Percentiles rank a stretch among this genome's conserved stretches.
These are phyloP conservation scores for Tetragonula carbonaria DNA, from an alignment of 2,888 invertebrate species.

Conservation along the genomic window DNA sequence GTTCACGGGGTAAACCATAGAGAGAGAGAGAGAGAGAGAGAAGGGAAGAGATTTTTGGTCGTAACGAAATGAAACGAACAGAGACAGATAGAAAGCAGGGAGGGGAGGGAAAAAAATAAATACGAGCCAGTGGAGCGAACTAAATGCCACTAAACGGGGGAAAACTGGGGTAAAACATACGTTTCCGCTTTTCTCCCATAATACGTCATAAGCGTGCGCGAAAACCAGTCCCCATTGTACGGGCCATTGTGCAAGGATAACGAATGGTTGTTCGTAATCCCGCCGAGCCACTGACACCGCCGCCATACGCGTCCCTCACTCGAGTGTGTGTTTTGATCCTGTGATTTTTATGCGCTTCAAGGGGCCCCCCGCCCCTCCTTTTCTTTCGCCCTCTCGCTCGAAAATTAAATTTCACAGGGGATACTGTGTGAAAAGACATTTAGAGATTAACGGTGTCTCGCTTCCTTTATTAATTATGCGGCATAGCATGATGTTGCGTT, in stretches of 20 bases:
- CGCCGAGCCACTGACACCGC: slow-evolving; percentile 48
- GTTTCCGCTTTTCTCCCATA: slow-evolving; percentile 79
- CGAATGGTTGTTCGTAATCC: slow-evolving; percentile 76
- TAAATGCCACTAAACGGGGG: slow-evolving; percentile 81
- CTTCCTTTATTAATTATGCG: not conserved
- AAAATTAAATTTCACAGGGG: slow-evolving; percentile 36
- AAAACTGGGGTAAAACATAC: slow-evolving; percentile 80
- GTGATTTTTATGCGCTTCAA: slow-evolving; percentile 61
- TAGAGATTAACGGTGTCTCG: not conserved
- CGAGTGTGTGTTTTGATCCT: slow-evolving; percentile 71
- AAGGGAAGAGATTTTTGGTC: not conserved
- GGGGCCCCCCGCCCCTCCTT: slow-evolving; percentile 25
- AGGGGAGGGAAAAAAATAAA: slow-evolving; percentile 69
- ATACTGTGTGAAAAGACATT: not conserved
- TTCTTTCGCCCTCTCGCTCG: not conserved
- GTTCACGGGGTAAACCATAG: slow-evolving; percentile 38
- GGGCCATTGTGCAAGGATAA: slow-evolving; percentile 76
- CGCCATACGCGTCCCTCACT: slow-evolving; percentile 40
- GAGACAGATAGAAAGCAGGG: slow-evolving; percentile 15
- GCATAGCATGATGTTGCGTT: not conserved
- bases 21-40: slow-evolving; percentile 4
- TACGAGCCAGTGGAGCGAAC: slow-evolving; percentile 77
- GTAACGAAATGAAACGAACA: slow-evolving; percentile 11
- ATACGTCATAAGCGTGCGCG: slow-evolving; percentile 78
- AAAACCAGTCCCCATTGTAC: slow-evolving; percentile 77